phyloP scores from a whole-genome alignment of 1,140 invertebrate genomes.

The Drosophila truncata region DNA sequence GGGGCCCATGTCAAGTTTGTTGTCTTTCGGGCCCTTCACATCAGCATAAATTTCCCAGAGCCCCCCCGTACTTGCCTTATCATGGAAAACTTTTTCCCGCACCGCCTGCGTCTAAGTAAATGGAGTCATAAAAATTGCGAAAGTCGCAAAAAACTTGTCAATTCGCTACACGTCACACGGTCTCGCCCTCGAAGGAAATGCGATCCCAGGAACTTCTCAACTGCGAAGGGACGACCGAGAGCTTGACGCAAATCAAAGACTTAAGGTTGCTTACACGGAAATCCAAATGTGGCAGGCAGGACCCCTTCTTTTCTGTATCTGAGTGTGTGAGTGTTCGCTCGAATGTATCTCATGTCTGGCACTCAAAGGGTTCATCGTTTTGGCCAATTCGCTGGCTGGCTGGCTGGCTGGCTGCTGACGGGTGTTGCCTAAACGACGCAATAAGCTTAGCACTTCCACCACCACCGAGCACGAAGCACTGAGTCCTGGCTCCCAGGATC shows the following conservation, averaged over 20 bases:
- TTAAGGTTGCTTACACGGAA: constrained; percentile 75
- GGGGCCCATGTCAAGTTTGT: constrained; percentile 58
- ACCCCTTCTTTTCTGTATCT: neutral
- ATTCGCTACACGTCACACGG: constrained; percentile 75
- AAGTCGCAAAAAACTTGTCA: constrained; percentile 66
- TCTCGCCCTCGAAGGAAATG: constrained; percentile 56
- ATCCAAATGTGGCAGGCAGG: constrained; percentile 45
- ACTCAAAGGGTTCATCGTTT: constrained; percentile 71
- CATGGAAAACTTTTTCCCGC: constrained; percentile 64
- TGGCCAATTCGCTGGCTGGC: constrained; percentile 66
- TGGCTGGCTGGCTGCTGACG: constrained; percentile 48
- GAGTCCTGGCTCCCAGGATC: constrained; percentile 15
- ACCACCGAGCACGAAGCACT: neutral
- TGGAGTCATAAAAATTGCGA: constrained; percentile 80
- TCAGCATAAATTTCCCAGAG: constrained; percentile 72
- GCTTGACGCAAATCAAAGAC: constrained; percentile 68
- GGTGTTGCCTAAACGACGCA: constrained; percentile 79
- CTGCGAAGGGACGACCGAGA: constrained; percentile 22
- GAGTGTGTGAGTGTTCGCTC: constrained; percentile 11
- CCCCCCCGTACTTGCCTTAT: constrained; percentile 58
- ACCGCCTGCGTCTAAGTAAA: constrained; percentile 54
- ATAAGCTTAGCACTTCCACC: constrained; percentile 77
- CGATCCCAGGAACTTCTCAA: constrained; percentile 37
- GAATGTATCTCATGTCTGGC: constrained; percentile 51
- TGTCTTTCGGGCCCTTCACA: constrained; percentile 65